Base-by-base conservation (phyloP, 1,140 invertebrate species). In the Drosophila erecta region DNA sequence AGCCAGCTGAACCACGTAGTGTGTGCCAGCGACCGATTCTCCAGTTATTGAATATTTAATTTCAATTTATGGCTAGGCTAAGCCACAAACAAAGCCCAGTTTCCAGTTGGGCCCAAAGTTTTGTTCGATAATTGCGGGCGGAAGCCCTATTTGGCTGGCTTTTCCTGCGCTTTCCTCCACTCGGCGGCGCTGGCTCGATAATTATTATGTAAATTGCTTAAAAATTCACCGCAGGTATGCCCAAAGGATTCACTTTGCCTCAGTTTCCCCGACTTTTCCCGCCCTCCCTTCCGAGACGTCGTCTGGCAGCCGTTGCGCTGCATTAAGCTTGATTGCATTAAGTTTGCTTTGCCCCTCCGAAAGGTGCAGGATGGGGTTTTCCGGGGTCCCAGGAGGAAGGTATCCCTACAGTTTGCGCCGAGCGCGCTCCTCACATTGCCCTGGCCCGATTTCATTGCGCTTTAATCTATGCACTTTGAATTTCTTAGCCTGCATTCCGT, bases 171-270 rank as follows among this genome's bases (percentile, higher is more conserved):
- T 20, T 55, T 30, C 40, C 27, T 40, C 49, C 14, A 10, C 53
- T 40, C 41, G 54, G 54, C 66, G 40, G 60, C 61, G 38, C 64
- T 59, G 67, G 67, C 78, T 81, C 83, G 83, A 83, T 86, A 87
- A 86, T 86, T 86, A 87, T 86, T 86, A 87, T 86, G 83, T 87
- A 86, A 86, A 86, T 87, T 86, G 83, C 79, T 86, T 83, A 87
- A 86, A 86, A 86, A 86, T 86, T 76, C 81, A 86, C 81, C 81
- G 83, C 81, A 86, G 74, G 74, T 86, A 86, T 78, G 73, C 83
- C 83, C 81, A 75, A 86, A 64, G 81, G 81, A 87, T 78, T 78
- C 81, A 86, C 77, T 76, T 84, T 85, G 76, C 79, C 72, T 57
- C 53, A 37, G 44, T 56, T 15, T 27, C n/a, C 14, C 22, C 47